Evolutionary conservation across 2,888 invertebrate genomes (phyloP).

Genomic region (Siphlonurus alternatus): DNA sequence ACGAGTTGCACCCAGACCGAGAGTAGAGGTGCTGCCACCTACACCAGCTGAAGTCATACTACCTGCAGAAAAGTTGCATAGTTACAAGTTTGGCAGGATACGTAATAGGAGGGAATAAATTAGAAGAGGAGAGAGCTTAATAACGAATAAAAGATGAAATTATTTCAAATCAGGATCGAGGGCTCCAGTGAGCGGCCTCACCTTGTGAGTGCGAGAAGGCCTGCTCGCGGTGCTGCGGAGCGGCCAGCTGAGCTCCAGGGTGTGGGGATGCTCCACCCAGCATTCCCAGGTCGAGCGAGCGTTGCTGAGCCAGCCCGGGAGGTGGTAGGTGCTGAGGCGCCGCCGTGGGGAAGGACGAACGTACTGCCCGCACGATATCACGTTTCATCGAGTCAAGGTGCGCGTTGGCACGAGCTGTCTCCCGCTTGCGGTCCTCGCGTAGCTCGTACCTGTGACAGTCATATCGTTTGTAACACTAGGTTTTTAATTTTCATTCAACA

Average conservation of each 20-base stretch:
- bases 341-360: conserved; percentile 1
- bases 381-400: conserved; percentile 30
- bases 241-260: neutral
- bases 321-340: conserved; percentile 1
- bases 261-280: conserved; percentile 5
- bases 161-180: too few relatives aligned
- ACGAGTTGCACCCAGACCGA: neutral
- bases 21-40: conserved; percentile 6
- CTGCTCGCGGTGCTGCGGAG: neutral
- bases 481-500: too few relatives aligned
- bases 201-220: neutral
- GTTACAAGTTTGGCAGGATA: too few relatives aligned
- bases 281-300: conserved; percentile 12
- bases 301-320: conserved; percentile 9
- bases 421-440: conserved; percentile 31
- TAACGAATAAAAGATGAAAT: too few relatives aligned
- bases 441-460: conserved; percentile 27
- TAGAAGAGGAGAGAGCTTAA: too few relatives aligned
- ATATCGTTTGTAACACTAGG: conserved; percentile 1
- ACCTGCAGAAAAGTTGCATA: too few relatives aligned
- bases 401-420: conserved; percentile 26
- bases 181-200: too few relatives aligned
- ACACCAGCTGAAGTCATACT: neutral
- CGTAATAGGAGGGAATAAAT: too few relatives aligned
- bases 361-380: conserved; percentile 28